A percentile compares a stretch with the other conserved stretches of the same genome.
These are phyloP conservation scores for Onychostruthus taczanowskii DNA, from an alignment of 2,113 vertebrate genomes.

Conservation along the genomic window DNA sequence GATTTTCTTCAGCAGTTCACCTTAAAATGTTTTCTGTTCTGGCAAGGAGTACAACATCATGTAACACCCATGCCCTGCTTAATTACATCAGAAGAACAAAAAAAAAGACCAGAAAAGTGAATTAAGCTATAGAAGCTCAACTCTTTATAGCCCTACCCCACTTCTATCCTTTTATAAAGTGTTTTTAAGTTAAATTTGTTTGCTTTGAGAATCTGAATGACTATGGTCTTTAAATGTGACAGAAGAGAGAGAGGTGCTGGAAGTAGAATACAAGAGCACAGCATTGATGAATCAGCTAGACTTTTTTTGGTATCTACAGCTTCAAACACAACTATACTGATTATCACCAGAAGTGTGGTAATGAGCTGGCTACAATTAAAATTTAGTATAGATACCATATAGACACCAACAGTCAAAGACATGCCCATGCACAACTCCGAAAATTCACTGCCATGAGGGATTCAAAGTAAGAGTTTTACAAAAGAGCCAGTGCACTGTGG, in stretches of 20 bases:
- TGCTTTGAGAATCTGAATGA: neutral
- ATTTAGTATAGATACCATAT: neutral
- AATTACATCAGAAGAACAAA: neutral
- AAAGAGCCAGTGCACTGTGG: neutral
- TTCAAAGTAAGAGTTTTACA: neutral
- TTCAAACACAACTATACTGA: neutral
- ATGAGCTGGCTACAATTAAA: neutral
- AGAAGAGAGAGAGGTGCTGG: neutral
- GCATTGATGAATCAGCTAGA: neutral
- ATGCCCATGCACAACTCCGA: neutral
- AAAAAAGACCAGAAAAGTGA: neutral
- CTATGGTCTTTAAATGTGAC: neutral
- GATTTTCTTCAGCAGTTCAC: neutral
- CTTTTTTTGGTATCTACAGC: neutral
- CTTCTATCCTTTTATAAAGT: neutral
- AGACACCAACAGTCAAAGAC: neutral
- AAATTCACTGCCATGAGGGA: rapidly evolving
- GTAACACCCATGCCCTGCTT: neutral
- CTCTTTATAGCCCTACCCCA: neutral
- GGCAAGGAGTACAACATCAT: neutral
- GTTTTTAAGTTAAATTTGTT: neutral
- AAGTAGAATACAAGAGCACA: neutral
- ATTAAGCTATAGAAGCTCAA: neutral
- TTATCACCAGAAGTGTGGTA: neutral
- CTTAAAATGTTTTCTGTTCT: neutral